Evolutionary conservation across 1,140 invertebrate genomes (phyloP).

Genomic region (Macrostomum lignano): DNA sequence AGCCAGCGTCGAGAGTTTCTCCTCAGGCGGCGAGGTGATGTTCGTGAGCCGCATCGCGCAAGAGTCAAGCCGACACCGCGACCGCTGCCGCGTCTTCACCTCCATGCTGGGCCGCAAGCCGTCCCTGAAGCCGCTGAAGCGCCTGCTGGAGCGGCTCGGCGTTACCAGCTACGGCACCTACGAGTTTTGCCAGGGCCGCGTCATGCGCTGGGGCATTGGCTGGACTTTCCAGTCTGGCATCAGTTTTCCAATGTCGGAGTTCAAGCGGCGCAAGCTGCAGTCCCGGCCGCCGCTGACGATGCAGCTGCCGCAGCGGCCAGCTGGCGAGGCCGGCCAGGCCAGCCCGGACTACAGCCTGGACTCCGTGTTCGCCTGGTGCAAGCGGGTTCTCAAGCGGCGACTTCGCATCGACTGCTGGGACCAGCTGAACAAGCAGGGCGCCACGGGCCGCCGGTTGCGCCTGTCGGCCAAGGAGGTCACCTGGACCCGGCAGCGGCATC

Average conservation of each 20-base stretch:
- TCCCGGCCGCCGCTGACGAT: too few relatives aligned
- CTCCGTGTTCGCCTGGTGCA: too few relatives aligned
- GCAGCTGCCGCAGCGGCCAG: too few relatives aligned
- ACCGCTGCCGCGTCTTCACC: slow-evolving; percentile 44
- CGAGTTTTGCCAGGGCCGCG: slow-evolving; percentile 69
- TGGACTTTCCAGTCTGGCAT: slow-evolving; percentile 30
- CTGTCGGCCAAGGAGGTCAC: too few relatives aligned
- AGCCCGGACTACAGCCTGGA: too few relatives aligned
- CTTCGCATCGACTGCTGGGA: too few relatives aligned
- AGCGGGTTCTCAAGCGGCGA: too few relatives aligned
- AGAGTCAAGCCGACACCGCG: slow-evolving; percentile 37
- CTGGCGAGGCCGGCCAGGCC: too few relatives aligned
- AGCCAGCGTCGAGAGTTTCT: slow-evolving; percentile 37
- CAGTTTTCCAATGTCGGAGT: slow-evolving; percentile 1
- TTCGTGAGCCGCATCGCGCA: slow-evolving; percentile 54
- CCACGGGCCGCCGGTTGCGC: too few relatives aligned
- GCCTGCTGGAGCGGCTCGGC: not conserved
- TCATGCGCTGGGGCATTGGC: slow-evolving; percentile 42
- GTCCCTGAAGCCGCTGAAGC: slow-evolving; percentile 20
- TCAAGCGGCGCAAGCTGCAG: too few relatives aligned
- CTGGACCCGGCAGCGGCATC: too few relatives aligned
- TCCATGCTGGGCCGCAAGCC: slow-evolving; percentile 67
- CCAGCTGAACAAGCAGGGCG: too few relatives aligned
- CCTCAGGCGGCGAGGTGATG: slow-evolving; percentile 50
- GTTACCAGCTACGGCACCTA: slow-evolving; percentile 36